phyloP scores from a whole-genome alignment of 92 coral and sea anemone species.

The Phenganax stokvisi region DNA sequence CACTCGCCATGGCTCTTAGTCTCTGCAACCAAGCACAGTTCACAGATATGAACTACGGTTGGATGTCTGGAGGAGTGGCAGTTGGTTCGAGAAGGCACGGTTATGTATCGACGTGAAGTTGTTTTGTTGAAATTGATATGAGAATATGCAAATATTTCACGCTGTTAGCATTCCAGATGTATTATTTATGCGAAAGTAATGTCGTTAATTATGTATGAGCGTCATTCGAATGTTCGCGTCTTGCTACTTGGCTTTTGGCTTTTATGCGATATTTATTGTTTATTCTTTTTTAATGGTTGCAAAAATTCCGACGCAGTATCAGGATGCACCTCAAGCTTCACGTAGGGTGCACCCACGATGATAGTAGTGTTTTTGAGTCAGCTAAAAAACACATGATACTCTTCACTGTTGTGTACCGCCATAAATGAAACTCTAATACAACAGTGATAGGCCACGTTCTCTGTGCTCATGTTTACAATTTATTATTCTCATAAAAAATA shows the following conservation, averaged over 20 bases:
- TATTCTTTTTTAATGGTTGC: too few species aligned
- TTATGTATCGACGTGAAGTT: not conserved
- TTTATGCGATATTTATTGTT: too few species aligned
- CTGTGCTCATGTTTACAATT: too few species aligned
- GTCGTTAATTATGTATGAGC: conserved; percentile 14
- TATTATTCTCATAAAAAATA: too few species aligned
- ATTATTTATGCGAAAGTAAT: conserved; percentile 3
- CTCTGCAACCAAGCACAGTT: not conserved
- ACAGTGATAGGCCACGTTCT: too few species aligned
- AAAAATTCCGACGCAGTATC: too few species aligned
- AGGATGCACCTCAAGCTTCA: too few species aligned
- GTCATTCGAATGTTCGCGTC: conserved; percentile 15
- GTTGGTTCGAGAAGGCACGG: conserved; percentile 34
- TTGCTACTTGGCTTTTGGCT: not conserved
- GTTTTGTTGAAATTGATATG: conserved; percentile 5
- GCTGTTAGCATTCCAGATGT: conserved; percentile 1
- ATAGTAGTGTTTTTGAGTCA: too few species aligned
- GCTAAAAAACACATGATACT: too few species aligned
- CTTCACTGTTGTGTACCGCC: too few species aligned
- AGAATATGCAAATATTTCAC: conserved; percentile 8
- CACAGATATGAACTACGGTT: not conserved
- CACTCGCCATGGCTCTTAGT: conserved; percentile 28
- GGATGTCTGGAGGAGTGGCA: conserved; percentile 30
- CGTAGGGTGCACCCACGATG: too few species aligned
- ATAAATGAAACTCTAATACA: too few species aligned